These are phyloP conservation scores for Tenthredo livida DNA, from an alignment of 2,888 invertebrate species.

Conservation along the genomic window DNA sequence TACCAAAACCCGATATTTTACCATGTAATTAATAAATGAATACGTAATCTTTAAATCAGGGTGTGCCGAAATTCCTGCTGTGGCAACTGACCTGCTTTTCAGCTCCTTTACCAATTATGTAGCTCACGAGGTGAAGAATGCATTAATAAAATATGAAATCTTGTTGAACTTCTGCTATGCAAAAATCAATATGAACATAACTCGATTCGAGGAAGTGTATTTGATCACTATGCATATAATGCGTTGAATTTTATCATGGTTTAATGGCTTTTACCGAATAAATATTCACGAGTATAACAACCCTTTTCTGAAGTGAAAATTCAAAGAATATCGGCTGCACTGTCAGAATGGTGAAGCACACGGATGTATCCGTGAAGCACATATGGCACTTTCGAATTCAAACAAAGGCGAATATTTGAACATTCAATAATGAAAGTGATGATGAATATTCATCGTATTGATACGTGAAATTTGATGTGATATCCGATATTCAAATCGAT, in stretches of 20 bases:
- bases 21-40: neutral
- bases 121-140: neutral
- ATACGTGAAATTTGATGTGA: neutral
- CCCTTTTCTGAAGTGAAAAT: neutral
- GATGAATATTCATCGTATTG: neutral
- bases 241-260: neutral
- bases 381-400: neutral
- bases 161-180: neutral
- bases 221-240: neutral
- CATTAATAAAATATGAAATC: neutral
- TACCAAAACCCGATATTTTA: neutral
- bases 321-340: neutral
- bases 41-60: neutral
- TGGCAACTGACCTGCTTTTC: neutral
- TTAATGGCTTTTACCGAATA: neutral
- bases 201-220: neutral
- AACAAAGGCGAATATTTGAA: neutral
- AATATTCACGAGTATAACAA: neutral
- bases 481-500: neutral
- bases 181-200: neutral
- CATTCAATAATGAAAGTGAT: neutral
- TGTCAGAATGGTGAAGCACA: neutral
- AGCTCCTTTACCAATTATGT: neutral
- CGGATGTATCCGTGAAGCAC: neutral
- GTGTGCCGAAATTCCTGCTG: neutral